Conservation (phyloP, 2,797 vertebrate genomes). For the Furcifer pardalis region DNA sequence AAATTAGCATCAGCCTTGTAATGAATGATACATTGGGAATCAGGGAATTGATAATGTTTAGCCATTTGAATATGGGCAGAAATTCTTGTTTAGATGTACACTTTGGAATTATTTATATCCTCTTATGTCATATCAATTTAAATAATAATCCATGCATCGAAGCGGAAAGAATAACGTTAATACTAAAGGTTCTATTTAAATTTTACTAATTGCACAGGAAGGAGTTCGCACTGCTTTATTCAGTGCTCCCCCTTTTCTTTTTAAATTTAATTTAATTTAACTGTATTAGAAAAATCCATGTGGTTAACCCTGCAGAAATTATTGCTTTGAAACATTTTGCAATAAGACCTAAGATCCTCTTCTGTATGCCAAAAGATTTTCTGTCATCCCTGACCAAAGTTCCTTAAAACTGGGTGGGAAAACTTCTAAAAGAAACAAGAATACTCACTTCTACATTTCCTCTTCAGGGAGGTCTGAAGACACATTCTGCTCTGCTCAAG, state of each 20-base stretch:
- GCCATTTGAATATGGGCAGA: conserved; percentile 74
- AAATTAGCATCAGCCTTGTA: conserved; percentile 70
- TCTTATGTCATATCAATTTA: conserved; percentile 80
- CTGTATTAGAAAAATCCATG: conserved; percentile 74
- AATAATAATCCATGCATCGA: conserved; percentile 75
- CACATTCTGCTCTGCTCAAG: too few species aligned
- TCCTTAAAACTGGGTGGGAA: conserved; percentile 40
- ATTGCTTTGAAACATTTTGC: conserved; percentile 76
- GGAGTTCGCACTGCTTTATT: conserved; percentile 71
- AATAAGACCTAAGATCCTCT: conserved; percentile 70
- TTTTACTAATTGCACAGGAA: conserved; percentile 80
- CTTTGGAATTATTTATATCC: conserved; percentile 81
- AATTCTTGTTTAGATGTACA: conserved; percentile 78
- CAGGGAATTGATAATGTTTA: conserved; percentile 78
- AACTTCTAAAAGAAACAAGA: background rate
- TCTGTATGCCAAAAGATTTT: conserved; percentile 63
- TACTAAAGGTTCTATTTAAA: conserved; percentile 79
- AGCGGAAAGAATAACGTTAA: conserved; percentile 79
- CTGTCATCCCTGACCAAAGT: conserved; percentile 62
- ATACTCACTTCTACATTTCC: background rate
- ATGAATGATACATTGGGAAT: conserved; percentile 74
- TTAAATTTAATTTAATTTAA: conserved; percentile 73
- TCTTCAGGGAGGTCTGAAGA: background rate
- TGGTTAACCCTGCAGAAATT: conserved; percentile 74
- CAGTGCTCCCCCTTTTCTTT: background rate